Evolutionary conservation across 2,888 invertebrate species (phyloP).

Genomic region (Dascillus cervinus): DNA sequence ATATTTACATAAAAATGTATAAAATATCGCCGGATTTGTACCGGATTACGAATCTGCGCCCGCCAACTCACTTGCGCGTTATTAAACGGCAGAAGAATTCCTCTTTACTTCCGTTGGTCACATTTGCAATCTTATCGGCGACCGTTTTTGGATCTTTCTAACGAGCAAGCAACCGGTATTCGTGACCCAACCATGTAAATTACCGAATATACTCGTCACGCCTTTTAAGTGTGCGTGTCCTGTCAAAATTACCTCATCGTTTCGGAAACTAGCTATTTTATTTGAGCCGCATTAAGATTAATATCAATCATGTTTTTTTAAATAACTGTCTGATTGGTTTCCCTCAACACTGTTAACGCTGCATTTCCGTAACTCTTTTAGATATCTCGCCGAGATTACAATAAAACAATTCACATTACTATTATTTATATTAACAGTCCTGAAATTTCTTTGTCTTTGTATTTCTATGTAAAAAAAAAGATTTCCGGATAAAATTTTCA

Average conservation of each 20-base stretch:
- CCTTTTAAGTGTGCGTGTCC: conserved; percentile 33
- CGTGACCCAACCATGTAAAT: conserved; percentile 30
- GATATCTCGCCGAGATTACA: no score
- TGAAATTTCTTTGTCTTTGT: no score
- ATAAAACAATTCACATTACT: no score
- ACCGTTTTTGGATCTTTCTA: conserved; percentile 5
- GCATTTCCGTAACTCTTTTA: conserved; percentile 16
- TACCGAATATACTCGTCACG: conserved; percentile 30
- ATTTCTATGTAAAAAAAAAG: no score
- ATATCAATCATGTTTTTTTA: conserved; percentile 31
- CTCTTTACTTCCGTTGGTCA: conserved; percentile 5
- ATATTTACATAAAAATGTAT: conserved; percentile 41
- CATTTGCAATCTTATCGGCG: conserved; percentile 7
- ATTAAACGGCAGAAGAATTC: no score
- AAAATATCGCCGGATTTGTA: conserved; percentile 38
- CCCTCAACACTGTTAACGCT: no score
- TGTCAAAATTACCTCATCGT: conserved; percentile 35
- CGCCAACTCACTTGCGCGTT: background rate
- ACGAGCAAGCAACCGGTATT: conserved; percentile 13
- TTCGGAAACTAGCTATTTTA: conserved; percentile 31
- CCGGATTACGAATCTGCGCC: conserved; percentile 21
- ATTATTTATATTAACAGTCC: no score
- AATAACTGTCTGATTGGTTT: conserved; percentile 14
- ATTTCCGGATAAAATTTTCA: no score
- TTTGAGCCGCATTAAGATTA: conserved; percentile 32